phyloP scores from a whole-genome alignment of 2,888 invertebrate genomes.

The Leptogaster cylindrica region DNA sequence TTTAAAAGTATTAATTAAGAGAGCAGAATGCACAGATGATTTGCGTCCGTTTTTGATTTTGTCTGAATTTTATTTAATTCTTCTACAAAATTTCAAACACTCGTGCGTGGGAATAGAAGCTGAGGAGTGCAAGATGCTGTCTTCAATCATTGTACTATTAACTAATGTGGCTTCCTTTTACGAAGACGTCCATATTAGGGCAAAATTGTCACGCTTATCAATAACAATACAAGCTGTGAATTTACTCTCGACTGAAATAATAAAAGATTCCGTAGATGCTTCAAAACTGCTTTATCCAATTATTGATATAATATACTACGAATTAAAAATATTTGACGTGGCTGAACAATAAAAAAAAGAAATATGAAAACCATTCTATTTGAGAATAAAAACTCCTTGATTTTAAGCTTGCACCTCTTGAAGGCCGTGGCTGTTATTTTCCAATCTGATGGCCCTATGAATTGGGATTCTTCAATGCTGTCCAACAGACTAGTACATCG shows the following conservation, averaged over 20 bases:
- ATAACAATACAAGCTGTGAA: conserved; percentile 68
- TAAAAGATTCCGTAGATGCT: conserved; percentile 62
- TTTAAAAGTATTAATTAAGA: conserved; percentile 64
- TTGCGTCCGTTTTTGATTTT: conserved; percentile 67
- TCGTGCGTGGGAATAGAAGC: conserved; percentile 66
- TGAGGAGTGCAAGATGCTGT: conserved; percentile 62
- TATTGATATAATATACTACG: conserved; percentile 58
- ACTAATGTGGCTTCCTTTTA: conserved; percentile 66
- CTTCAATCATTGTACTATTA: conserved; percentile 65
- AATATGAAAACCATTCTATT: conserved; percentile 12
- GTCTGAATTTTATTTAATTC: conserved; percentile 69
- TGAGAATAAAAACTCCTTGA: conserved; percentile 49
- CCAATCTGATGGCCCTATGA: conserved; percentile 65
- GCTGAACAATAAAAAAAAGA: no score
- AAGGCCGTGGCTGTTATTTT: conserved; percentile 58
- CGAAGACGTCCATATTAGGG: conserved; percentile 67
- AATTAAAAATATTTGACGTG: conserved; percentile 57
- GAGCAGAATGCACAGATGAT: conserved; percentile 66
- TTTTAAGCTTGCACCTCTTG: conserved; percentile 58
- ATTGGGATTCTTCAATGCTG: conserved; percentile 66
- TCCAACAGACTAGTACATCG: conserved; percentile 67
- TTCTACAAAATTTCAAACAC: conserved; percentile 68
- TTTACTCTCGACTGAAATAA: conserved; percentile 65
- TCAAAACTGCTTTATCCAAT: conserved; percentile 57
- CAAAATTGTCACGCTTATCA: conserved; percentile 68